Percentiles rank a stretch among this genome's conserved stretches.
phyloP scores from a whole-genome alignment of 2,113 vertebrate genomes.

The Myotis davidii region DNA sequence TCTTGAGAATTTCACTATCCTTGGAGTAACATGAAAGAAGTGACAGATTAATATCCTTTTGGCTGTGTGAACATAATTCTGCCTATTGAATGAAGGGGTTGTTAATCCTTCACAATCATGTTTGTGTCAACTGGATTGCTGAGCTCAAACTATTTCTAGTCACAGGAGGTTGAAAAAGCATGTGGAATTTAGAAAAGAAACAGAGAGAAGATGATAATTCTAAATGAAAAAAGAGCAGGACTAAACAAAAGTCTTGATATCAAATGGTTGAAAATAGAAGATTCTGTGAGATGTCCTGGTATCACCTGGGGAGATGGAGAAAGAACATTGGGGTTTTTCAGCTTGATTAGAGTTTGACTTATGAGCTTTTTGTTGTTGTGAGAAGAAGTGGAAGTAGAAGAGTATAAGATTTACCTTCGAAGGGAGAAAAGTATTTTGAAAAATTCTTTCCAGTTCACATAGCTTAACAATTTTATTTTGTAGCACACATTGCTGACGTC shows the following conservation, averaged over 20 bases:
- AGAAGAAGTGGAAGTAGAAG: constrained; percentile 74
- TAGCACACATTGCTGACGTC: constrained; percentile 53
- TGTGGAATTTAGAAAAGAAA: constrained; percentile 60
- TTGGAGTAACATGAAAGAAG: constrained; percentile 85
- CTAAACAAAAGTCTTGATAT: constrained; percentile 76
- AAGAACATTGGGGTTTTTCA: constrained; percentile 80
- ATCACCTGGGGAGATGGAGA: constrained; percentile 53
- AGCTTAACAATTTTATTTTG: constrained; percentile 30
- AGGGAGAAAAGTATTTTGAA: constrained; percentile 79
- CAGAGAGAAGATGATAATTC: constrained; percentile 70
- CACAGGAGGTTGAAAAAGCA: constrained; percentile 70
- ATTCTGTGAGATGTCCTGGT: constrained; percentile 74
- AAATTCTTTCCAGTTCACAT: constrained; percentile 75
- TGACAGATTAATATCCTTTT: constrained; percentile 79
- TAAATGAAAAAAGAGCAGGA: constrained; percentile 75
- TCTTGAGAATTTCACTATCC: constrained; percentile 56
- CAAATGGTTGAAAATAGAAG: constrained; percentile 79
- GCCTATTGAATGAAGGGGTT: constrained; percentile 83
- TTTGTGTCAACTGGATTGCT: constrained; percentile 84
- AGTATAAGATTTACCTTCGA: constrained; percentile 79
- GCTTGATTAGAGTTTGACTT: constrained; percentile 82
- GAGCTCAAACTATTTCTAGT: constrained; percentile 82
- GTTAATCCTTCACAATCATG: constrained; percentile 90
- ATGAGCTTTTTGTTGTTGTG: constrained; percentile 77
- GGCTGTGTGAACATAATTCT: constrained; percentile 86